Percentiles rank a stretch among this genome's conserved stretches.
Conservation (phyloP, 2,113 vertebrate species). For the Anhinga rufa region DNA sequence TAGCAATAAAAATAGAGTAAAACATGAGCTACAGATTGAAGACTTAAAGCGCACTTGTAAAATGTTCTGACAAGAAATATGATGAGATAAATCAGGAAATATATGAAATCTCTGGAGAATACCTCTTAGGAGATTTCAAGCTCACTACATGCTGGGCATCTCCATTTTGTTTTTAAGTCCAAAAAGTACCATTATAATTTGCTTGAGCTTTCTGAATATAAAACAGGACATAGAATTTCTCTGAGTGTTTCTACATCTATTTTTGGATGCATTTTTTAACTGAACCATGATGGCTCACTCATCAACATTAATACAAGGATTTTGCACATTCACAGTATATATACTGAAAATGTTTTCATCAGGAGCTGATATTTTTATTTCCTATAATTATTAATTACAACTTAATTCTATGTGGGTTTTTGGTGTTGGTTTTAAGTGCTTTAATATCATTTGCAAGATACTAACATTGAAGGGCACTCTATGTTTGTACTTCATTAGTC, state of each 20-base stretch:
- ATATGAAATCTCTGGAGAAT: background rate
- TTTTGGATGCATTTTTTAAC: background rate
- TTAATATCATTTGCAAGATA: background rate
- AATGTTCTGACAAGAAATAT: background rate
- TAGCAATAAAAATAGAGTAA: background rate
- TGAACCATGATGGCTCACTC: background rate
- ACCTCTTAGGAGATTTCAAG: background rate
- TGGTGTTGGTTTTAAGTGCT: background rate
- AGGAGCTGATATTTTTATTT: background rate
- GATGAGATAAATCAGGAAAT: background rate
- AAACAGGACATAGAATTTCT: background rate
- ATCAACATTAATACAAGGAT: background rate
- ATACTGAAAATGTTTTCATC: background rate
- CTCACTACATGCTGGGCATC: background rate
- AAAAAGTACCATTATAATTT: background rate
- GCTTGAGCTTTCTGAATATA: background rate
- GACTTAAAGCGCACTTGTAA: background rate
- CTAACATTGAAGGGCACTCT: conserved; percentile 2
- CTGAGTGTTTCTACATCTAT: background rate
- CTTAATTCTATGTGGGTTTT: background rate
- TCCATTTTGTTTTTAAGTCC: background rate
- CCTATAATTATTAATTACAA: background rate
- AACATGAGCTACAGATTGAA: background rate
- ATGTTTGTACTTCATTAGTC: conserved; percentile 12
- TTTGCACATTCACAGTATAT: background rate